Evolutionary conservation across 1,140 invertebrate genomes (phyloP), one percentile per base, ranked within the genome.

Genomic region (Brachionus asplanchnoidis): DNA sequence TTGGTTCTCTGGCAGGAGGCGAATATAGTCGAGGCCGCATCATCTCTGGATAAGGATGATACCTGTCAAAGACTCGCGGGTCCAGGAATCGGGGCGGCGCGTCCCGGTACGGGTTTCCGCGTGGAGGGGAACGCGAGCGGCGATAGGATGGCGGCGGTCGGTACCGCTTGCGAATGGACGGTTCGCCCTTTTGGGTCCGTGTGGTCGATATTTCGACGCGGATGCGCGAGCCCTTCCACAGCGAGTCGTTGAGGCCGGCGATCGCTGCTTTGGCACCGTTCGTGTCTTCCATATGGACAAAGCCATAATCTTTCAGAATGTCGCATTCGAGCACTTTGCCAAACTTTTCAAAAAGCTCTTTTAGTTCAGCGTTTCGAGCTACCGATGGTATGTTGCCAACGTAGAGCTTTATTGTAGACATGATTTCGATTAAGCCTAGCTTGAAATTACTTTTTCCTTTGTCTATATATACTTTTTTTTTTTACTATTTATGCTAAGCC

Each of bases 261-360:
- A 96, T 96, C 66, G 95, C 95, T 89, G 94, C 93, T 91, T 95
- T 93, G 68, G 95, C 95, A 88, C 94, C 93, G 87, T 94, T 93
- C 89, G 95, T 94, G 90, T 94, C 94, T 91, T 95, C 94, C 95
- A 96, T 97, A 91, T 97, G 96, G 93, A 97, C 95, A 92, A 97
- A 97, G 87, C 95, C 95, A 93, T 96, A 97, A 91, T 97, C 97
- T 91, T 95, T 95, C 85, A 97, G 94, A 88, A 97, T 95, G 91
- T 96, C 96, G 90, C 95, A 97, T 92, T 97, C 95, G 85, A 95
- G 93, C 87, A 97, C 95, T 91, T 94, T 95, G 88, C 96, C 96
- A 93, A 94, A 96, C 89, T 96, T 95, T 90, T 96, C 95, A 91
- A 97, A 97, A 85, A 97, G 91, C 86, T 94, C 94, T 88, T 94